Base-by-base conservation (phyloP, 2,888 invertebrate species). In the Torymus auratus region DNA sequence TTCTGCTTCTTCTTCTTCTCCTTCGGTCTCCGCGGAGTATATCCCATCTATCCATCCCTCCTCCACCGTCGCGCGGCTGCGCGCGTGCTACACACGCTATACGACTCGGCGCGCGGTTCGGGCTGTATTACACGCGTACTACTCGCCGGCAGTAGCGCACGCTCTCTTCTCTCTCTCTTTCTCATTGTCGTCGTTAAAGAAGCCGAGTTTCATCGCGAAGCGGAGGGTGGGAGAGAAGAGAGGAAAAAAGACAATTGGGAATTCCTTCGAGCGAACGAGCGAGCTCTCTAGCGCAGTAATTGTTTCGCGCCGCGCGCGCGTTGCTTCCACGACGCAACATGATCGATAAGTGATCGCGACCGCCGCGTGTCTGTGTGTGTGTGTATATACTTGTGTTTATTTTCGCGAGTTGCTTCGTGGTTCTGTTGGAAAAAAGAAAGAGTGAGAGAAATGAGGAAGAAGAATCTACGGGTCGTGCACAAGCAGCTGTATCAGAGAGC, bases 381-480 rank as follows among this genome's bases (percentile, higher is more conserved):
- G 7, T 41, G 7, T 41, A 41, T 7, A 41, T 10, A 41, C 41
- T 41, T 41, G 41, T 7, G 7, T 7, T 7, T 41, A 41, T 41
- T 41, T 41, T 41, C 7, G 41, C 7, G 41, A 41, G 7, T 41
- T 41, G 7, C 41, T 41, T 28, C 41, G 41, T 41, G 5, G 7
- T 41, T 41, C 7, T 41, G 41, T 5, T 41, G 41, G 28, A 28
- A 7, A 7, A 1, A 7, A 41, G 7, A 41, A 41, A 41, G n/a
- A 52, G 41, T 11, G 62, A 50, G 13, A 76, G 83, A 74, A 73
- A 91, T 90, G 90, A 90, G 91, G 88, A 90, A 90, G 84, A 91
- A 91, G 85, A 91, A 90, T 73, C 86, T 88, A 13, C 85, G 88
- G 78, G 89, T 91, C 71, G 80, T 90, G 79, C 91, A 90, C 83